Evolutionary conservation across 2,797 vertebrate genomes (phyloP), one percentile per base, ranked within the genome.

Genomic region (Apogon talboti): DNA sequence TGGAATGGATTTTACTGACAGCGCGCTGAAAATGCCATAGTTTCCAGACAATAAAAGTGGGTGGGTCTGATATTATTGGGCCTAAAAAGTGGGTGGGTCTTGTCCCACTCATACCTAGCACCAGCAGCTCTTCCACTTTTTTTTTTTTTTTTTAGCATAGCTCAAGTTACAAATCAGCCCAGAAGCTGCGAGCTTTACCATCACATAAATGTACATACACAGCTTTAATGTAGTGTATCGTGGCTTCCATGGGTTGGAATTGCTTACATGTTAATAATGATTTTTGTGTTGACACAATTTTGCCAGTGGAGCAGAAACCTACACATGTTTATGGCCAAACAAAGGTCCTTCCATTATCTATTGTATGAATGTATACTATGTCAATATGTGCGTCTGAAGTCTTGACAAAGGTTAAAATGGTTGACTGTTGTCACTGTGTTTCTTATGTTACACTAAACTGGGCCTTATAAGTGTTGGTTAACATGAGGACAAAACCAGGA

Each of bases 311-410:
- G 18, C 30, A 44, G 6, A 43, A 40, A 4, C 43, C 41, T n/a
- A 45, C 18, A 14, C 9, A n/a, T 30, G 9, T 62, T 66, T 37
- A 41, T 37, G n/a, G n/a, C 15, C 15, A 77, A 48, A 53, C 56
- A 43, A 33, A 2, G 11, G 6, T 28, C 13, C 2, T 8, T 67
- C 3, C 12, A 30, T 18, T 53, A 10, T n/a, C 24, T 35, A 12
- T 8, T n/a, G 6, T 67, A 18, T 54, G 16, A 47, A 40, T 33
- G 33, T 11, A 41, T 33, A 46, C 10, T 45, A 15, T 48, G 13
- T 64, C 14, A 16, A 21, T 51, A 40, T 50, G 21, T 33, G 41
- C 11, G 28, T 18, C 7, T 49, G 13, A 53, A 33, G 33, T 50
- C 21, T 33, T 55, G n/a, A 38, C 57, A 13, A 37, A 46, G 41